Evolutionary conservation across 2,888 invertebrate species (phyloP), one percentile per base, ranked within the genome.

Genomic region (Fragum sueziense): DNA sequence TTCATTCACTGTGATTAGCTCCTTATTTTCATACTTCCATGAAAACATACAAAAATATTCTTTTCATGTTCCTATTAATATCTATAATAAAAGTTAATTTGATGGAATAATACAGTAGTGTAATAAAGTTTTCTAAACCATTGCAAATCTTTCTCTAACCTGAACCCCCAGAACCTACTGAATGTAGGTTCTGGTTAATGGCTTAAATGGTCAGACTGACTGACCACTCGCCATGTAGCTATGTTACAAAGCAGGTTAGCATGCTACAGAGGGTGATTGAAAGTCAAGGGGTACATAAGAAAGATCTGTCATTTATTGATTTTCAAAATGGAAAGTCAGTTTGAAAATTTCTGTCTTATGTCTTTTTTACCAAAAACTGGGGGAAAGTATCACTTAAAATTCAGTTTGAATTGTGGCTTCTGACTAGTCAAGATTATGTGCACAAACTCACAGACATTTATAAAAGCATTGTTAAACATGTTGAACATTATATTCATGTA

Each of bases 211-310:
- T 59, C 27, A 37, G 41, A 37, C 68, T 47, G 59, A 72, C 52
- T 54, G 52, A 54, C 67, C 59, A 41, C 67, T 71, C 71, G 71
- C 68, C 71, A 34, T 76, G 47, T 59, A 71, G 76, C 67, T 76
- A 72, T 76, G 71, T 76, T 76, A 71, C 71, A 72, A 67, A 47
- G 76, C 72, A 54, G 70, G 71, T 67, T 76, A 76, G 76, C 76
- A 76, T 68, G 71, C 76, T 62, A 59, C 71, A 76, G 67, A 68
- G 76, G 68, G 68, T 76, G 71, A 71, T 37, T 76, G 71, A 67
- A 37, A 65, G 71, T 67, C 76, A 76, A 71, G 65, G 67, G 71
- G 76, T 76, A 67, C 71, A 76, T 76, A 76, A 71, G 47, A 20
- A 47, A 47, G 47, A 47, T 47, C 47, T 47, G 20, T 47, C 47